These are phyloP conservation scores for Sardina pilchardus DNA, from an alignment of 2,113 vertebrate species.

Conservation along the genomic window DNA sequence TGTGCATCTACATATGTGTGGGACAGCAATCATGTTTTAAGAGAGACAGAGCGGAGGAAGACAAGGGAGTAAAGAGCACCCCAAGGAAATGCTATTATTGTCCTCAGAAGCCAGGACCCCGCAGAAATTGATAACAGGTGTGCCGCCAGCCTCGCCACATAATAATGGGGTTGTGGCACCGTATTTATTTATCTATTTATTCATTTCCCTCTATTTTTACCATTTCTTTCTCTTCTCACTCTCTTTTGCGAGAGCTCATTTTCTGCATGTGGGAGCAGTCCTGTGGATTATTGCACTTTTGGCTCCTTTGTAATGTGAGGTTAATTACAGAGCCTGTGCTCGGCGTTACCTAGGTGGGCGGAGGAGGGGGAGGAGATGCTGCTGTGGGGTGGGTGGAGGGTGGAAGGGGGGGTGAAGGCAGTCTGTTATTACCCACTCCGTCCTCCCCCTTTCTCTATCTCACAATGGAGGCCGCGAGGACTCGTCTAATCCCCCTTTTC, in stretches of 20 bases:
- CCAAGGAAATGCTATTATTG: background rate
- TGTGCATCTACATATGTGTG: no score
- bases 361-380: background rate
- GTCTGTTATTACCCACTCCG: background rate
- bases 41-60: background rate
- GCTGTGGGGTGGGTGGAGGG: background rate
- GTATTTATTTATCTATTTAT: background rate
- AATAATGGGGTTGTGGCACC: background rate
- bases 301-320: background rate
- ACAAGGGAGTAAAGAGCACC: background rate
- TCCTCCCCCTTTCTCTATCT: background rate
- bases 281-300: background rate
- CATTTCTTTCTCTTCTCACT: background rate
- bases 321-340: background rate
- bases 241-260: background rate
- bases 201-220: background rate
- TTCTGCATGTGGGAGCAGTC: slow-evolving; percentile 1
- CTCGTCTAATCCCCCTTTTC: background rate
- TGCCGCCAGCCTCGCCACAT: background rate
- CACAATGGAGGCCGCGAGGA: background rate
- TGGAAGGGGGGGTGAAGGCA: background rate
- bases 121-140: background rate
- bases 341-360: background rate
- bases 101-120: background rate
- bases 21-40: background rate